Evolutionary conservation across 2,888 invertebrate genomes (phyloP).

Genomic region (Epistrophe grossulariae): DNA sequence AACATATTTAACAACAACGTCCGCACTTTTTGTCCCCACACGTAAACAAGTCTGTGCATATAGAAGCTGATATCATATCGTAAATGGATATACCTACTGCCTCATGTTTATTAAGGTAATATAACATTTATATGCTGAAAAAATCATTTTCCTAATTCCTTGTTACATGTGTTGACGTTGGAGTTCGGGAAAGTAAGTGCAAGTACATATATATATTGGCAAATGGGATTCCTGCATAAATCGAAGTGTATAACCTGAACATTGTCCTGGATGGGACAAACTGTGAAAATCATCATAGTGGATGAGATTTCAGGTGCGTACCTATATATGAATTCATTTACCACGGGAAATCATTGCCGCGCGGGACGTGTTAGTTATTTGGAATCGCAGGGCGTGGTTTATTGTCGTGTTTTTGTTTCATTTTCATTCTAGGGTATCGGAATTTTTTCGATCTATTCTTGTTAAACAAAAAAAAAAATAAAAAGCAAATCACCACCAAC

Average conservation of each 20-base stretch:
- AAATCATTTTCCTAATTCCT: conserved; percentile 20
- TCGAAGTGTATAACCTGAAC: neutral
- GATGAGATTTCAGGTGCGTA: conserved; percentile 39
- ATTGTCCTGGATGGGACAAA: conserved; percentile 27
- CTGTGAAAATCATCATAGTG: conserved; percentile 52
- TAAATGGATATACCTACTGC: neutral
- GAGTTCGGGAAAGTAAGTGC: neutral
- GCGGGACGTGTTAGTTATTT: neutral
- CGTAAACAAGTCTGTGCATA: too few relatives aligned
- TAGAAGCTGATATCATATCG: too few relatives aligned
- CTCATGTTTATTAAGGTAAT: neutral
- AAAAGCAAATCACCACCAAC: too few relatives aligned
- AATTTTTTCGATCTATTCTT: too few relatives aligned
- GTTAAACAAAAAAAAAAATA: too few relatives aligned
- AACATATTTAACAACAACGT: neutral
- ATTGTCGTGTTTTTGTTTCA: neutral
- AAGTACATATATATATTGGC: neutral
- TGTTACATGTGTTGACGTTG: neutral
- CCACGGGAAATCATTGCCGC: neutral
- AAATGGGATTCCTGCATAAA: neutral
- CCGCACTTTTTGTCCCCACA: neutral
- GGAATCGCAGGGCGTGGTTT: neutral
- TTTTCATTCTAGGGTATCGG: neutral
- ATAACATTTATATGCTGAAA: conserved; percentile 11
- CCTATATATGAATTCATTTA: neutral